A percentile compares a stretch with the other conserved stretches of the same genome.
phyloP scores from a whole-genome alignment of 2,888 invertebrate species.

The Nephrocerus scutellatus region DNA sequence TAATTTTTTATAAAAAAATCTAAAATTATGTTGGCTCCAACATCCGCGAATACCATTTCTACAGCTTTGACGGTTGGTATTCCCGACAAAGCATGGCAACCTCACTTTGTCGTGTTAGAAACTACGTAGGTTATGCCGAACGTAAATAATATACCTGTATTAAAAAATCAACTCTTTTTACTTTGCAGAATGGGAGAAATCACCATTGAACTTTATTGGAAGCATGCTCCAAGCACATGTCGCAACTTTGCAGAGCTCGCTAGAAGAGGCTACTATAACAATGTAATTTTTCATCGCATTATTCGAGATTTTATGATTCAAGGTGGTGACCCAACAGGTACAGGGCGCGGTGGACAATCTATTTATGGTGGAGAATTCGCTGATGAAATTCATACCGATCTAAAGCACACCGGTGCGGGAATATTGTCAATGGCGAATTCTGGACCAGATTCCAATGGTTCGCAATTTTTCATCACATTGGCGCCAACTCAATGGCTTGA shows the following conservation, averaged over 20 bases:
- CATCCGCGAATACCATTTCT: no score
- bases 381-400: conserved; percentile 88
- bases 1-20: no score
- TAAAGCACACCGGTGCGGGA: conserved; percentile 92
- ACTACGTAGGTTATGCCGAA: conserved; percentile 62
- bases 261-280: conserved; percentile 91
- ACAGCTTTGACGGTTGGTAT: no score
- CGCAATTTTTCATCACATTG: conserved; percentile 96
- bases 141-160: background rate
- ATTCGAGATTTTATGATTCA: conserved; percentile 92
- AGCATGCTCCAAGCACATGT: conserved; percentile 95
- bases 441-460: conserved; percentile 93
- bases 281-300: conserved; percentile 91
- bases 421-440: conserved; percentile 97
- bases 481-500: conserved; percentile 97
- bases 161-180: conserved; percentile 6
- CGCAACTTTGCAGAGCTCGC: conserved; percentile 94
- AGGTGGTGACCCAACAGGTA: conserved; percentile 96
- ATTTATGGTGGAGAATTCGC: conserved; percentile 94
- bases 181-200: conserved; percentile 81
- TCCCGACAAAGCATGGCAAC: conserved; percentile 86
- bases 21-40: no score
- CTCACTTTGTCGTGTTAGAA: conserved; percentile 72
- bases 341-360: conserved; percentile 91
- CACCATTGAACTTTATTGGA: conserved; percentile 93